phyloP scores from a whole-genome alignment of 2,113 vertebrate species.

The Vanacampus margaritifer region DNA sequence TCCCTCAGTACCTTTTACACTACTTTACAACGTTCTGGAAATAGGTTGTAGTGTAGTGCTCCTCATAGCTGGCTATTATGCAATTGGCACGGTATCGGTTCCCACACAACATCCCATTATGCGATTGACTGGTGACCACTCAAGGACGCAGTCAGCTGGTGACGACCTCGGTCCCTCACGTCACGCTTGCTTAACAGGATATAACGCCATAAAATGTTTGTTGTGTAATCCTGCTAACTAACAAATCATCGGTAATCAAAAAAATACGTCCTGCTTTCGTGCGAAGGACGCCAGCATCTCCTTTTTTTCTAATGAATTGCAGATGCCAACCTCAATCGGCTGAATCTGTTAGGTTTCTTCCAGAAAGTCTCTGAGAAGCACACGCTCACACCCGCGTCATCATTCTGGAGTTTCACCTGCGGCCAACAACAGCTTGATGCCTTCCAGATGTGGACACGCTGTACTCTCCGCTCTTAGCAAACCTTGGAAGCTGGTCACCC shows the following conservation, averaged over 20 bases:
- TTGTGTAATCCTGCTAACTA: background rate
- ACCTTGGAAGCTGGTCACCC: conserved; percentile 59
- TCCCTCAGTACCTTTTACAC: background rate
- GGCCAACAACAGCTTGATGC: conserved; percentile 65
- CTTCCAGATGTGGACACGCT: conserved; percentile 73
- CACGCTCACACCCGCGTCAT: conserved; percentile 6
- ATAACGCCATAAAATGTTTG: background rate
- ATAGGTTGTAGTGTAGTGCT: background rate
- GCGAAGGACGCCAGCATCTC: background rate
- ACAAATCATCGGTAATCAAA: background rate
- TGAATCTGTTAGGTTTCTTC: background rate
- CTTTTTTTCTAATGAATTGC: conserved; percentile 4
- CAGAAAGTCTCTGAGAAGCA: conserved; percentile 22
- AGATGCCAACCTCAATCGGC: conserved; percentile 25
- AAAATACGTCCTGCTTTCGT: background rate
- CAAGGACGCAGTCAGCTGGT: background rate
- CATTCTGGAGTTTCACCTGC: conserved; percentile 45
- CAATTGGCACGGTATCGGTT: background rate
- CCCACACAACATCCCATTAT: background rate
- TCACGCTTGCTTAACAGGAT: background rate
- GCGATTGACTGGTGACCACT: background rate
- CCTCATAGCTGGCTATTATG: background rate
- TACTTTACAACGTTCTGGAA: background rate
- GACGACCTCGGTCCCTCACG: too few relatives aligned
- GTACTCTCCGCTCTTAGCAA: conserved; percentile 52